phyloP scores from a whole-genome alignment of 2,797 vertebrate genomes.

The Helicolenus hilgendorfi region DNA sequence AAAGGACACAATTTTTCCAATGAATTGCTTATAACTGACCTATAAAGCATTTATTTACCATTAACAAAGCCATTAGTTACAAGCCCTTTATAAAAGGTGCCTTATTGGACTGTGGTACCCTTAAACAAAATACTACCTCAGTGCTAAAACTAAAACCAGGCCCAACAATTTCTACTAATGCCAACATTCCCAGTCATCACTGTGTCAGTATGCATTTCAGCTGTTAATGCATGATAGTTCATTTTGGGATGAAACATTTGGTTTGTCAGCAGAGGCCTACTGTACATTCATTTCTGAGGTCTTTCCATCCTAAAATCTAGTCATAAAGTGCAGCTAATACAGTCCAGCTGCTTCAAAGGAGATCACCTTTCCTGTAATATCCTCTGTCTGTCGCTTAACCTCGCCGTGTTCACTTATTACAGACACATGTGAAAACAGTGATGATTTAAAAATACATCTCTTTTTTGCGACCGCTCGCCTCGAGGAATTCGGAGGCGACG shows the following conservation, averaged over 20 bases:
- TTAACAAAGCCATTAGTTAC: too few species aligned
- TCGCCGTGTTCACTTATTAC: constrained; percentile 11
- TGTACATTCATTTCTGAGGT: not conserved
- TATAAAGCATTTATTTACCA: too few species aligned
- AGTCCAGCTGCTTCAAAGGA: constrained; percentile 42
- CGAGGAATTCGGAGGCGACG: not conserved
- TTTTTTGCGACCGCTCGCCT: not conserved
- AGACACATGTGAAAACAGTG: constrained; percentile 25
- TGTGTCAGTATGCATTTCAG: not conserved
- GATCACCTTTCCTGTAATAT: constrained; percentile 42
- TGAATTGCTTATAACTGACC: too few species aligned
- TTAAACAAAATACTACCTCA: not conserved
- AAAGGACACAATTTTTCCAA: too few species aligned
- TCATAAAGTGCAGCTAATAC: constrained; percentile 9
- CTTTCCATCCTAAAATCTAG: not conserved
- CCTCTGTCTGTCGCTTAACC: constrained; percentile 40
- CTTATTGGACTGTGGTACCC: not conserved
- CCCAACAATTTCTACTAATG: not conserved
- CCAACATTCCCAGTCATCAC: not conserved
- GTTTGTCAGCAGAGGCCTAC: not conserved
- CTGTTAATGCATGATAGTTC: not conserved
- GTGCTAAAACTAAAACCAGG: not conserved
- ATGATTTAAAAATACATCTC: constrained; percentile 13
- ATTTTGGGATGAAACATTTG: constrained; percentile 1
- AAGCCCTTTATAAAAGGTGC: too few species aligned